These are phyloP conservation scores for Anarhynchus alexandrinus DNA, from an alignment of 2,113 vertebrate genomes.

Conservation along the genomic window DNA sequence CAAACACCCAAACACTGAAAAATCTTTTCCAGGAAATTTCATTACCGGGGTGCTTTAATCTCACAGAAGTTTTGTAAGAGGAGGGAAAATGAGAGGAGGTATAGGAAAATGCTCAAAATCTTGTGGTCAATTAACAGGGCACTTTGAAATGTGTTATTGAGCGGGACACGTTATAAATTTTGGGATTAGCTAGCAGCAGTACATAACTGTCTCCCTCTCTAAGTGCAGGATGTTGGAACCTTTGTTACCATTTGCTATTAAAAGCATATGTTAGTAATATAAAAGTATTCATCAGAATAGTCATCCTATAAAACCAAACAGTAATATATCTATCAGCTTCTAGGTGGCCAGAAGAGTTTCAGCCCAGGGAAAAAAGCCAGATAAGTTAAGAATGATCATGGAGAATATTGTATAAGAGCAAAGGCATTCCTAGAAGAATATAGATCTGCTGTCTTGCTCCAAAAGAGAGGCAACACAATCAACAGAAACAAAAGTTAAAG, in stretches of 20 bases:
- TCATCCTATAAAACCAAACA: not conserved
- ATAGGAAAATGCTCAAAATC: not conserved
- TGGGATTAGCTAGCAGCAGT: not conserved
- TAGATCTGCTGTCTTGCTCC: not conserved
- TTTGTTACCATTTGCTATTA: constrained; percentile 27
- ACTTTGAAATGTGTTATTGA: not conserved
- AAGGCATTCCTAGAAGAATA: not conserved
- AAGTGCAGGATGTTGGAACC: not conserved
- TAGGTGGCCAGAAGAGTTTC: not conserved
- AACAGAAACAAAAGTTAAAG: not conserved
- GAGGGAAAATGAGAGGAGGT: not conserved
- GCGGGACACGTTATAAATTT: not conserved
- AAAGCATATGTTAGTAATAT: constrained; percentile 23
- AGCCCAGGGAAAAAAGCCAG: not conserved
- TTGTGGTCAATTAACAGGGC: not conserved
- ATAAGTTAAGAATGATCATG: not conserved
- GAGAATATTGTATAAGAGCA: not conserved
- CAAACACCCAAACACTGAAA: not conserved
- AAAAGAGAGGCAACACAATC: not conserved
- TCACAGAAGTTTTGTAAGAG: not conserved
- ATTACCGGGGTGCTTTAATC: not conserved
- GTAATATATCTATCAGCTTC: not conserved
- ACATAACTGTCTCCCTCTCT: not conserved
- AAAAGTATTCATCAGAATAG: not conserved
- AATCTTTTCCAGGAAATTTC: not conserved